Conservation (phyloP, 2,113 vertebrate genomes). For the Callithrix jacchus region DNA sequence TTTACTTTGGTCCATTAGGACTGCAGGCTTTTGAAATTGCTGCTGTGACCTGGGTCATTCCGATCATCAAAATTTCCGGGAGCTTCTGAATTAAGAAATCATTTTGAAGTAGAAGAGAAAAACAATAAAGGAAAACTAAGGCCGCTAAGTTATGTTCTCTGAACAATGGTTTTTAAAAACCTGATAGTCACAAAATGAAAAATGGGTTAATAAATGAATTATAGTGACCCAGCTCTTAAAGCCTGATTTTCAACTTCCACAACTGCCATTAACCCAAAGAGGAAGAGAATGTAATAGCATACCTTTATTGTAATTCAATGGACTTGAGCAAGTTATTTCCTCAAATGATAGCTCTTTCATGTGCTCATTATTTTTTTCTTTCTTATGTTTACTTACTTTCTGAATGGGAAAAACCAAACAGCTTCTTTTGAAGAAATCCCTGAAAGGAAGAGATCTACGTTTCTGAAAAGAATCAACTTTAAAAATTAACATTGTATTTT, state of each 20-base stretch:
- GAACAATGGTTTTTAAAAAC: not conserved
- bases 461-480: not conserved
- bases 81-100: slow-evolving; percentile 52
- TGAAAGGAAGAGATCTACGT: not conserved
- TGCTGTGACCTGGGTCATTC: slow-evolving; percentile 31
- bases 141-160: slow-evolving; percentile 2
- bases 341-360: not conserved
- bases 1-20: not conserved
- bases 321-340: slow-evolving; percentile 18
- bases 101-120: slow-evolving; percentile 45
- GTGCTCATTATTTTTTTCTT: not conserved
- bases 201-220: slow-evolving; percentile 59
- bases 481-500: not conserved
- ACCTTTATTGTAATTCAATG: not conserved
- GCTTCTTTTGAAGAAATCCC: not conserved
- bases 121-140: not conserved
- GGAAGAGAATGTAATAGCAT: slow-evolving; percentile 11
- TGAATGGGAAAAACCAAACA: not conserved
- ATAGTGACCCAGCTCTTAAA: slow-evolving; percentile 18
- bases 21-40: slow-evolving; percentile 5
- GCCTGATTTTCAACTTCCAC: not conserved
- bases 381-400: slow-evolving; percentile 18
- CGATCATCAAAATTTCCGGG: not conserved
- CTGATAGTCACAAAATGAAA: slow-evolving; percentile 43
- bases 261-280: slow-evolving; percentile 4